Base-by-base conservation (phyloP, 2,113 vertebrate genomes). In the Clarias magur region DNA sequence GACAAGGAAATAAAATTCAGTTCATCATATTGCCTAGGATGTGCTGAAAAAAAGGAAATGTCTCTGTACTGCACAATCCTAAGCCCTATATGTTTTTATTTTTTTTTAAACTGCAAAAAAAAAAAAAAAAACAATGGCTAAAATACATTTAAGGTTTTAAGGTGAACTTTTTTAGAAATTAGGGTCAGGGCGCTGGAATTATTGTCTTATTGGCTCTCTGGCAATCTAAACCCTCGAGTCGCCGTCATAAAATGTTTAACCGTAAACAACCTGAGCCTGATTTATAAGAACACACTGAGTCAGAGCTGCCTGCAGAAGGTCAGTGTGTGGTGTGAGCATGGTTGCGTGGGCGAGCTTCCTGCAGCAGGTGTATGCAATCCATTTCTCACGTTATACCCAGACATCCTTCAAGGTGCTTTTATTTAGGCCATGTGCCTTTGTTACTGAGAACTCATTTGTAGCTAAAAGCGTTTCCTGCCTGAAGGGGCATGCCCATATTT, bases 401-500 rank as follows among this genome's bases (percentile, higher is more conserved):
- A 10, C 38, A n/a, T 17, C 2, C 60, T 65, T 13, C 42, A 67
- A 19, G 23, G 16, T 38, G 65, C 25, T 73, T 56, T 82, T 59
- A 78, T 80, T 72, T 75, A 88, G 57, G 63, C 27, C 56, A 83
- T 25, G 21, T 21, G 48, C 17, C 17, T 59, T 70, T 27, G 38
- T 42, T 86, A 65, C 72, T 16, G 15, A 48, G 30, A 54, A 86
- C 27, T 86, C 23, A 9, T 60, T 15, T 89, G 23, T 62, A 82
- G 75, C 79, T 88, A 23, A 34, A 62, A 78, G 3, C 17, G 10
- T 65, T 82, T 89, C 84, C 83, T 65, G 34, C 67, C 11, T 4
- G 76, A 23, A 87, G 34, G 19, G 79, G 54, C 23, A 60, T 82
- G 76, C 56, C 82, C 86, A 86, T 89, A 86, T 88, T 85, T 87